Base-by-base conservation (phyloP, 2,888 invertebrate genomes). In the Nephrotoma appendiculata region DNA sequence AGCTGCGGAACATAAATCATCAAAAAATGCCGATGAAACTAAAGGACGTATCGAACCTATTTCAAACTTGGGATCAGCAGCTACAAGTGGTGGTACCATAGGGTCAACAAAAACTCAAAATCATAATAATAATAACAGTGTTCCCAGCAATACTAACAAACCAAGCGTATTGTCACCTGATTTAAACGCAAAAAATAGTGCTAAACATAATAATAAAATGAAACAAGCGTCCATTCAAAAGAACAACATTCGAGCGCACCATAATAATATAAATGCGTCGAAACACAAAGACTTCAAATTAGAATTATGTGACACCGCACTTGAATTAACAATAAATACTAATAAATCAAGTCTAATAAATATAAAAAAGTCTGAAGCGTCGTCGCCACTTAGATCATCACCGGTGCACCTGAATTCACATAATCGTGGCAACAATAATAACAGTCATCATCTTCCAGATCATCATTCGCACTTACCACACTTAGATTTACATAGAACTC, bases 1-100 rank as follows among this genome's bases (percentile, higher is more conserved):
- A 91, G 96, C 96, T 2, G 96, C 97, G 0, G 97, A 97, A 90
- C 94, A 96, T 90, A 96, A 96, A 87, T 87, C 88, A 5, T 86
- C 87, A 45, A 83, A 42, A 31, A 41, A 57, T 86, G 19, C 86
- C 85, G 71, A 48, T 85, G 87, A 87, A 87, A 87, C 89, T 84
- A 48, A 15, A 42, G 52, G 52, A 15, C 52, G 85, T 19, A 5
- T 31, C 31, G 48, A 86, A 6, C n/a, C 7, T 43, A 6, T 15
- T 43, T 15, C 42, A 15, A 85, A 42, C 43, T n/a, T n/a, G n/a
- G 4, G 6, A 43, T 52, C 48, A 52, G 12, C 15, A 89, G 86
- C 85, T 9, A 87, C 86, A 88, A n/a, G n/a, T 7, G 52, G 52
- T 2, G 2, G 15, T 6, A 52, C 9, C 6, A 88, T 71, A 88